phyloP scores from a whole-genome alignment of 2,113 vertebrate genomes.

The Oostethus manadensis region DNA sequence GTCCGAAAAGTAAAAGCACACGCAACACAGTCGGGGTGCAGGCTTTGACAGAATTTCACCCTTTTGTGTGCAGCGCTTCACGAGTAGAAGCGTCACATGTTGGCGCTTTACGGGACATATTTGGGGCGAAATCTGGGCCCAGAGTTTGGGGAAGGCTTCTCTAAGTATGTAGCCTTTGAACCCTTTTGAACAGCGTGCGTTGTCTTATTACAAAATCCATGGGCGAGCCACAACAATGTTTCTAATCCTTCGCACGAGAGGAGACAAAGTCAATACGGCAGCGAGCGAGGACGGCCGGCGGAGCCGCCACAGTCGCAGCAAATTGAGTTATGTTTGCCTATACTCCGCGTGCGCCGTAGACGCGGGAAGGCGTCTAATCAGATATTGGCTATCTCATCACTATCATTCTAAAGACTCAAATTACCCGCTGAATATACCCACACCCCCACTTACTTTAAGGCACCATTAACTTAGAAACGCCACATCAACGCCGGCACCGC shows the following conservation, averaged over 20 bases:
- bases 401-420: constrained; percentile 74
- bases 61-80: not conserved
- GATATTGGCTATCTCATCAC: constrained; percentile 74
- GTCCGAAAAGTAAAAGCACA: no score
- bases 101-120: not conserved
- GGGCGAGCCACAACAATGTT: constrained; percentile 63
- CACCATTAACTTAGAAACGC: constrained; percentile 68
- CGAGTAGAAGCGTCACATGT: not conserved
- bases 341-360: constrained; percentile 74
- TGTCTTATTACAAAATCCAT: constrained; percentile 73
- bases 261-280: constrained; percentile 71
- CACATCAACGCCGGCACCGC: constrained; percentile 56
- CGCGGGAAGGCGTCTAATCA: constrained; percentile 78
- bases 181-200: constrained; percentile 65
- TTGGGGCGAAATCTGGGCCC: not conserved
- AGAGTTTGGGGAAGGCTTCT: no score
- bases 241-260: constrained; percentile 71
- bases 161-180: constrained; percentile 52
- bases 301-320: constrained; percentile 53
- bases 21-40: no score
- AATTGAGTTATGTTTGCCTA: constrained; percentile 71
- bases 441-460: constrained; percentile 67
- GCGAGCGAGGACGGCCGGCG: constrained; percentile 63
- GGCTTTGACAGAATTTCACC: no score
- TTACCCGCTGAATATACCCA: constrained; percentile 64